Evolutionary conservation across 2,113 vertebrate species (phyloP), one percentile per base, ranked within the genome.

Genomic region (Plectropomus leopardus): DNA sequence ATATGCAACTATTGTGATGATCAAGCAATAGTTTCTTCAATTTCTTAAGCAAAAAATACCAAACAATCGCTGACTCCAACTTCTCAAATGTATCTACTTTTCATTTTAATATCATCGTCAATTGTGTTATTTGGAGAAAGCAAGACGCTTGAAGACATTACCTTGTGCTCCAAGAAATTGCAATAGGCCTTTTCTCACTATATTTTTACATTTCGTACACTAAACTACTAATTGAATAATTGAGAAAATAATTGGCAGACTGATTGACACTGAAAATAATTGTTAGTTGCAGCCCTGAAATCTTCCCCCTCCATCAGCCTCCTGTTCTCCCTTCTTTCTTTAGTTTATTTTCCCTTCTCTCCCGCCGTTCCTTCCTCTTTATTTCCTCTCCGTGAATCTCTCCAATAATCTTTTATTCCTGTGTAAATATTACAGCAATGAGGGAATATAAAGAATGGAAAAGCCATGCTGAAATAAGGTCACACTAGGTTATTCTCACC

Each of bases 321-420:
- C 48, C 30, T 60, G 64, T 53, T 68, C 58, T 55, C 70, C 34
- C 19, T 78, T 58, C 69, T 58, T 57, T 76, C 57, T 79, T 53
- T 76, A 42, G 28, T 84, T 86, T 63, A 77, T 78, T 87, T 63
- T 42, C 34, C 36, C 51, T 34, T 72, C 57, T 36, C 64, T 44
- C 34, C 45, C 40, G 51, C 61, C 44, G 21, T 59, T 63, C 40
- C 40, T 21, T 59, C 19, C 75, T 63, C 75, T 84, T 85, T 78
- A 86, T 88, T 89, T 86, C 83, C 77, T 78, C 79, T 87, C 70
- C 13, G 58, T 57, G 67, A 67, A 87, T 87, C 79, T 59, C 51
- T 80, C 76, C 85, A 92, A 91, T 92, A 87, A 93, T 89, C 83
- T 80, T 87, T 91, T 78, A 91, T 92, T 91, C 89, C 84, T 90